Conservation (phyloP, 2,888 invertebrate genomes). For the Ornithoptera alexandrae region DNA sequence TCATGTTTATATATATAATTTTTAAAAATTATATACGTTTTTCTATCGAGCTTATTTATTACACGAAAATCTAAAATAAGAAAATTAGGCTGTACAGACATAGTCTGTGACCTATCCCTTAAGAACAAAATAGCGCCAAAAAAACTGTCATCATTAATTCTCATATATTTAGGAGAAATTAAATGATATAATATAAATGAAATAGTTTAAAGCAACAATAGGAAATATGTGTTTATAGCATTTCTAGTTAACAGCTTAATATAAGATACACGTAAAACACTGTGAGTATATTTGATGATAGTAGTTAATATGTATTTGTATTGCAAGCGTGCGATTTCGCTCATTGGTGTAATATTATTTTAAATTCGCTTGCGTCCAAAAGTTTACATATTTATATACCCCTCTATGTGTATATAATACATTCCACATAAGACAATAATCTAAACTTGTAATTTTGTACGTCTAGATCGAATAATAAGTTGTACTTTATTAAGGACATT, state of each 20-base stretch:
- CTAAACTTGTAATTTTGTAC: constrained; percentile 10
- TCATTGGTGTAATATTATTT: not conserved
- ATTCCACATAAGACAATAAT: constrained; percentile 34
- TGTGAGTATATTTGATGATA: constrained; percentile 1
- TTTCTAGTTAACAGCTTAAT: constrained; percentile 29
- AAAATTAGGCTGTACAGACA: not conserved
- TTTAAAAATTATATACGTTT: not conserved
- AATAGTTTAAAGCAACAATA: not conserved
- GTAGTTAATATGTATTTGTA: not conserved
- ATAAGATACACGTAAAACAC: constrained; percentile 13
- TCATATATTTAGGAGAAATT: not conserved
- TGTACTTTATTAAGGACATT: not conserved
- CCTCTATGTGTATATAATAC: constrained; percentile 20
- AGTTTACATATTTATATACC: not conserved
- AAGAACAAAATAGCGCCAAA: constrained; percentile 4
- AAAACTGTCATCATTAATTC: not conserved
- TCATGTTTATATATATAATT: not conserved
- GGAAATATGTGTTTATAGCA: constrained; percentile 22
- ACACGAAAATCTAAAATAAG: not conserved
- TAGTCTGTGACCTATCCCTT: not conserved
- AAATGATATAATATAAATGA: not conserved
- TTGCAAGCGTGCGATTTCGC: not conserved
- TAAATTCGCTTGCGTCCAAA: constrained; percentile 14
- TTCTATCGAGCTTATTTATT: constrained; percentile 4
- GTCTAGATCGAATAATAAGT: constrained; percentile 17